These are phyloP conservation scores for Anagyrus pseudococci DNA, from an alignment of 2,888 invertebrate genomes.

Conservation along the genomic window DNA sequence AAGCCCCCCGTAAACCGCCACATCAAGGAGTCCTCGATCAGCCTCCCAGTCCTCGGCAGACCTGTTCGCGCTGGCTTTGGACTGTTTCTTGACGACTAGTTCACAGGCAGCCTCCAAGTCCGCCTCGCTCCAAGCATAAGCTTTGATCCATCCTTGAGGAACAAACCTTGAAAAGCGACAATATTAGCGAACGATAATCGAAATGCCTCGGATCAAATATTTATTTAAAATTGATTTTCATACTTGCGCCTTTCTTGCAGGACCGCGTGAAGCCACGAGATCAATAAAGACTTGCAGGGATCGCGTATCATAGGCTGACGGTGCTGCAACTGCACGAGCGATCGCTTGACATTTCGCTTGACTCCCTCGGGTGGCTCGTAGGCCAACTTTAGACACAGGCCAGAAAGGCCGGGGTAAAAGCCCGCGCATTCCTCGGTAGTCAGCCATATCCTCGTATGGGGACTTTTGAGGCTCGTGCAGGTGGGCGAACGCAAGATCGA, in stretches of 20 bases:
- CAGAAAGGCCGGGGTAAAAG: slow-evolving; percentile 57
- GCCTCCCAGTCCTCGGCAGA: slow-evolving; percentile 71
- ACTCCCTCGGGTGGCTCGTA: slow-evolving; percentile 61
- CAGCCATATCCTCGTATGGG: slow-evolving; percentile 53
- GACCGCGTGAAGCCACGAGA: slow-evolving; percentile 89
- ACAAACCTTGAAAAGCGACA: slow-evolving; percentile 46
- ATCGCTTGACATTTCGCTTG: slow-evolving; percentile 56
- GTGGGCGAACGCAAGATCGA: slow-evolving; percentile 52
- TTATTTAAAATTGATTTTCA: not conserved
- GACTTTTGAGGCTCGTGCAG: slow-evolving; percentile 50
- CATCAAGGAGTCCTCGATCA: slow-evolving; percentile 77
- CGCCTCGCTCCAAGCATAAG: slow-evolving; percentile 85
- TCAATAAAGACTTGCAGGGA: slow-evolving; percentile 71
- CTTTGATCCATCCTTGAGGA: slow-evolving; percentile 80
- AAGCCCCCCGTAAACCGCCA: slow-evolving; percentile 85
- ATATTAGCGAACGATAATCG: too few species aligned
- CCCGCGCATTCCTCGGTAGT: slow-evolving; percentile 56
- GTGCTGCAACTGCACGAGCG: slow-evolving; percentile 53
- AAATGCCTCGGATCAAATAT: too few species aligned
- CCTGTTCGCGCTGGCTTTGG: not conserved
- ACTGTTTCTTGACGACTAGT: slow-evolving; percentile 60
- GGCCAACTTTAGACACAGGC: slow-evolving; percentile 55
- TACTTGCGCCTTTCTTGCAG: slow-evolving; percentile 90
- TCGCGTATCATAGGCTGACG: slow-evolving; percentile 41
- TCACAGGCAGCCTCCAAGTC: slow-evolving; percentile 80